Evolutionary conservation across 2,797 vertebrate genomes (phyloP).

Genomic region (Enteromius thamalakanensis): DNA sequence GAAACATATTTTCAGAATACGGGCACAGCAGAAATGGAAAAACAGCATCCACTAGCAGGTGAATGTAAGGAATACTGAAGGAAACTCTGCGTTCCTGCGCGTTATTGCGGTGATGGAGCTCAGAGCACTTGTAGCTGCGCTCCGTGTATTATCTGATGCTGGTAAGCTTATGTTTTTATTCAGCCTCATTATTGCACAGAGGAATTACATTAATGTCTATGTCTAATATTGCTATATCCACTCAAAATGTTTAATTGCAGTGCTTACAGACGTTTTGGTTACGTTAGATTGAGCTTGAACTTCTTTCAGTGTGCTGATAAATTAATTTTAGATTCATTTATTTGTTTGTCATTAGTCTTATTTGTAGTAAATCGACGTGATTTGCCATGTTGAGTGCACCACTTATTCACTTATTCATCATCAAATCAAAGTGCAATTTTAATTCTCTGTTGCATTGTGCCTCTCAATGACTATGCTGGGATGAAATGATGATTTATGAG

Average conservation of each 20-base stretch:
- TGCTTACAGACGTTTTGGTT: neutral
- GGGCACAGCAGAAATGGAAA: conserved; percentile 38
- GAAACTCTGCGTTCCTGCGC: conserved; percentile 42
- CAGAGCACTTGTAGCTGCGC: conserved; percentile 55
- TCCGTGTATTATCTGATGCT: conserved; percentile 16
- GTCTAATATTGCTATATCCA: neutral
- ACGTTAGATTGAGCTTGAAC: neutral
- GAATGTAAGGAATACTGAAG: conserved; percentile 25
- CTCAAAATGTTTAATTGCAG: neutral
- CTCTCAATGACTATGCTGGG: neutral
- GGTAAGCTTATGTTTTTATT: conserved; percentile 35
- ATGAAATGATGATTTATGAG: neutral
- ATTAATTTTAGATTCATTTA: neutral
- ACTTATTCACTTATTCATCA: too few relatives aligned
- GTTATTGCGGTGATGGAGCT: conserved; percentile 40
- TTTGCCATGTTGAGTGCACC: neutral
- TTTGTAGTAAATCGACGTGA: neutral
- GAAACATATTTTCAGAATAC: conserved; percentile 9
- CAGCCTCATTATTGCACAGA: neutral
- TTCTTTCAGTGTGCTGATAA: conserved; percentile 6
- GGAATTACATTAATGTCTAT: neutral
- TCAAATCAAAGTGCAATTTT: neutral
- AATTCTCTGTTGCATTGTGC: neutral
- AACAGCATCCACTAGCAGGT: conserved; percentile 42
- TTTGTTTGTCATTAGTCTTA: neutral